Evolutionary conservation across 2,113 vertebrate genomes (phyloP), one percentile per base, ranked within the genome.

Genomic region (Daphoenositta chrysoptera): DNA sequence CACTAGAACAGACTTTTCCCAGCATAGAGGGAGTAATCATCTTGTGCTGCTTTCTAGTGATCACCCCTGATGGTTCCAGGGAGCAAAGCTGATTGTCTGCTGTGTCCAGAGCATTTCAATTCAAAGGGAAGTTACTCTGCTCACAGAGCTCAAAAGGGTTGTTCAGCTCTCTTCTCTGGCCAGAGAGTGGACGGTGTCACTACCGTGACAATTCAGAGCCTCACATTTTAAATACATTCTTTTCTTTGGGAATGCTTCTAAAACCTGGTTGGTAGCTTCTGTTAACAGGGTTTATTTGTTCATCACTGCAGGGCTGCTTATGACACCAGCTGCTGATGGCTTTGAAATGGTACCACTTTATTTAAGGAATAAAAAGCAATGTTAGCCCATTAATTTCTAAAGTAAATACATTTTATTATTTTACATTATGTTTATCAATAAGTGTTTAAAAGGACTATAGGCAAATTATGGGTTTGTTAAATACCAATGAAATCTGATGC

Each of bases 31-130:
- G 66, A 92, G 65, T 76, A 95, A 96, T 93, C 86, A 93, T 87
- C 76, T 76, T 94, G 83, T 89, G 72, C 72, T 84, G 76, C 93
- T 96, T 93, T 94, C 90, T 87, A 94, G 92, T 89, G 76, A 95
- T 94, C 88, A 68, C 39, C 56, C 63, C 64, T 92, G 90, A 94
- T 87, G 88, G 69, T 94, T 78, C 76, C 68, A 40, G 64, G 76
- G 76, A 94, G 85, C 44, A 90, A 58, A 80, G 28, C 58, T 86
- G 84, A 93, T 86, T 92, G 93, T 94, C 79, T 86, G 72, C 69
- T 81, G 60, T 35, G 76, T 57, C 93, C 88, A 61, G 60, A 68
- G 44, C 60, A 57, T 68, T 94, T 78, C 68, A 56, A 56, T 75
- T 87, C 11, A 7, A 73, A 68, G 60, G 40, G 60, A 92, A 90